Evolutionary conservation across 1,140 invertebrate species (phyloP).

Genomic region (Carcinoscorpius rotundicauda): DNA sequence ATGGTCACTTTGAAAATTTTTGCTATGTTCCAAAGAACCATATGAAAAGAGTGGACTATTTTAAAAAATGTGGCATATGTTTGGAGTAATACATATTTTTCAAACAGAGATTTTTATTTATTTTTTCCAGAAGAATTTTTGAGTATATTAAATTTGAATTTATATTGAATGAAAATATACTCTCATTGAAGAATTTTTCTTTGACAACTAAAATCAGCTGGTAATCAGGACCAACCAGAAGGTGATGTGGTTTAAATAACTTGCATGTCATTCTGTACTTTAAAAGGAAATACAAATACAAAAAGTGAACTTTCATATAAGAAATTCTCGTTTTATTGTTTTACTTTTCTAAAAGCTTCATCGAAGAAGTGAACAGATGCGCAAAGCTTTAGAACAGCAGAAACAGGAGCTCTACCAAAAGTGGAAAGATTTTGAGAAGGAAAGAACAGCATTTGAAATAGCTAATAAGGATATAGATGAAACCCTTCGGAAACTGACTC

Average conservation of each 20-base stretch:
- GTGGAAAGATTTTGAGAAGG: slow-evolving; percentile 66
- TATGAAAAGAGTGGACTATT: too few relatives aligned
- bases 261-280: background rate
- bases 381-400: slow-evolving; percentile 65
- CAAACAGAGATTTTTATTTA: too few relatives aligned
- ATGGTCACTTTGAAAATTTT: too few relatives aligned
- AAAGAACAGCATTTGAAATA: slow-evolving; percentile 43
- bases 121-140: too few relatives aligned
- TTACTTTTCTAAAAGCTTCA: slow-evolving; percentile 38
- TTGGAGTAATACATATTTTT: too few relatives aligned
- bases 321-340: background rate
- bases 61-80: too few relatives aligned
- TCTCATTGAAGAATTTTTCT: too few relatives aligned
- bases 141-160: too few relatives aligned
- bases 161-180: too few relatives aligned
- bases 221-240: background rate
- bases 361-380: slow-evolving; percentile 53
- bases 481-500: slow-evolving; percentile 21
- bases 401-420: slow-evolving; percentile 83
- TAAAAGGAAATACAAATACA: background rate
- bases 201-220: background rate
- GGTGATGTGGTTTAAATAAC: background rate
- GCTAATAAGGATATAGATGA: slow-evolving; percentile 25
- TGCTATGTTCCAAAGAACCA: too few relatives aligned
- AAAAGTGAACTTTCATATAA: slow-evolving; percentile 1